These are phyloP conservation scores for Vannuccia rotundouncinata DNA, from an alignment of 2,888 invertebrate genomes.

Conservation along the genomic window DNA sequence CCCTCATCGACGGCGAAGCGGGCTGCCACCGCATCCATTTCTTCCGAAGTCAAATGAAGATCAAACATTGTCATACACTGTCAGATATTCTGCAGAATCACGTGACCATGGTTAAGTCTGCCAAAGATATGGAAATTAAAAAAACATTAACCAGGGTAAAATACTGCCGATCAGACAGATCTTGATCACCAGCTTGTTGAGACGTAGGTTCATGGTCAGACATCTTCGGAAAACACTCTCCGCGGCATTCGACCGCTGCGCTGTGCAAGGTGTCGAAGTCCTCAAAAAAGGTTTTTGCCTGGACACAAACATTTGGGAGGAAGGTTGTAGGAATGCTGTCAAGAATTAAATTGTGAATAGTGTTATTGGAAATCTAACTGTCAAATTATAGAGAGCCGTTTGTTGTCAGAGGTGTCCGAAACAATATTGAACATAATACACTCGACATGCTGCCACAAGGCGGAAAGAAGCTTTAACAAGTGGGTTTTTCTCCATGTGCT, in stretches of 20 bases:
- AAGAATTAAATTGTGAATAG: too few species aligned
- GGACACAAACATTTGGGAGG: too few species aligned
- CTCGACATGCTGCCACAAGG: too few species aligned
- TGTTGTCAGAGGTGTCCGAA: too few species aligned
- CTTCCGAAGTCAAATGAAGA: slow-evolving; percentile 48
- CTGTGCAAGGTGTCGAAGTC: slow-evolving; percentile 55
- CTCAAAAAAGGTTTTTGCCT: slow-evolving; percentile 53
- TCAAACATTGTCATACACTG: slow-evolving; percentile 53
- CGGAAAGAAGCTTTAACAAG: too few species aligned
- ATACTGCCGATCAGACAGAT: slow-evolving; percentile 51
- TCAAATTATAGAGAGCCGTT: too few species aligned
- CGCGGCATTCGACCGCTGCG: too few species aligned
- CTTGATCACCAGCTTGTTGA: slow-evolving; percentile 52
- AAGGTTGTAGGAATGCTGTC: too few species aligned
- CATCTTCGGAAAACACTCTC: slow-evolving; percentile 52
- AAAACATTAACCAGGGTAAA: slow-evolving; percentile 46
- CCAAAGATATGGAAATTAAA: too few species aligned
- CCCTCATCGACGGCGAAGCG: slow-evolving; percentile 53
- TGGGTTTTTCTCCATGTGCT: too few species aligned
- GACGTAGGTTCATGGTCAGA: slow-evolving; percentile 49
- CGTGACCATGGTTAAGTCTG: slow-evolving; percentile 55
- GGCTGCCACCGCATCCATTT: slow-evolving; percentile 52
- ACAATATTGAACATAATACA: too few species aligned
- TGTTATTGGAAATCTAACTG: too few species aligned
- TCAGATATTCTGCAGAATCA: slow-evolving; percentile 52